Percentiles rank a stretch among this genome's conserved stretches.
phyloP scores from a whole-genome alignment of 2,113 vertebrate genomes.

The Serinus canaria region DNA sequence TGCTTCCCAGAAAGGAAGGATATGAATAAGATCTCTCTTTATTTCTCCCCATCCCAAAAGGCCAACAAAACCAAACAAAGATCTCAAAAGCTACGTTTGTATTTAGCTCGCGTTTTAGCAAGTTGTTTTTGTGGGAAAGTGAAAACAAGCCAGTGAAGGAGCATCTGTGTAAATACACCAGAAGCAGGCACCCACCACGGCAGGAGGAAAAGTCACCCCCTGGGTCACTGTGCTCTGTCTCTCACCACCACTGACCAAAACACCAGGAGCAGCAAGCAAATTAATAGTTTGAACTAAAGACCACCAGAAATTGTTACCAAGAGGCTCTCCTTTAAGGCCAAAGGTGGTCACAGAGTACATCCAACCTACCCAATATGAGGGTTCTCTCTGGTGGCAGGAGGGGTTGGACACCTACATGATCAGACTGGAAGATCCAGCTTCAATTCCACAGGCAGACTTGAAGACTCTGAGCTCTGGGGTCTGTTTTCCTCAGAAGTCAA shows the following conservation, averaged over 20 bases:
- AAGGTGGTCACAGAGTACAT: fast-evolving
- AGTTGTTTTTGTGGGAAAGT: slow-evolving; percentile 35
- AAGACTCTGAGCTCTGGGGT: neutral
- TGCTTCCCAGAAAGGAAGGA: slow-evolving; percentile 62
- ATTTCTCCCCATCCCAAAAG: neutral
- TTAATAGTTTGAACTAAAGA: neutral
- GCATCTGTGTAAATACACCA: slow-evolving; percentile 33
- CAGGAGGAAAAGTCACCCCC: neutral
- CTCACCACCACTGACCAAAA: neutral
- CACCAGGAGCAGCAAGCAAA: neutral
- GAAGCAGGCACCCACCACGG: neutral
- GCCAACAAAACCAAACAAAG: slow-evolving; percentile 7
- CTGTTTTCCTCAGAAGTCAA: neutral
- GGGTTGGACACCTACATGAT: neutral
- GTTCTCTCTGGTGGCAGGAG: neutral
- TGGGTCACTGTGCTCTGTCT: neutral
- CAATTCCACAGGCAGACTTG: neutral
- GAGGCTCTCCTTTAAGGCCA: neutral
- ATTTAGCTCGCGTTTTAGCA: neutral
- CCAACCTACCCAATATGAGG: fast-evolving
- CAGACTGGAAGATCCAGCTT: neutral
- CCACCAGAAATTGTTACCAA: neutral
- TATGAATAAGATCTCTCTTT: slow-evolving; percentile 34
- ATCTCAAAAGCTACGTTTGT: neutral
- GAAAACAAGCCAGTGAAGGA: slow-evolving; percentile 7